Evolutionary conservation across 2,888 invertebrate genomes (phyloP).

Genomic region (Augiades crinisus): DNA sequence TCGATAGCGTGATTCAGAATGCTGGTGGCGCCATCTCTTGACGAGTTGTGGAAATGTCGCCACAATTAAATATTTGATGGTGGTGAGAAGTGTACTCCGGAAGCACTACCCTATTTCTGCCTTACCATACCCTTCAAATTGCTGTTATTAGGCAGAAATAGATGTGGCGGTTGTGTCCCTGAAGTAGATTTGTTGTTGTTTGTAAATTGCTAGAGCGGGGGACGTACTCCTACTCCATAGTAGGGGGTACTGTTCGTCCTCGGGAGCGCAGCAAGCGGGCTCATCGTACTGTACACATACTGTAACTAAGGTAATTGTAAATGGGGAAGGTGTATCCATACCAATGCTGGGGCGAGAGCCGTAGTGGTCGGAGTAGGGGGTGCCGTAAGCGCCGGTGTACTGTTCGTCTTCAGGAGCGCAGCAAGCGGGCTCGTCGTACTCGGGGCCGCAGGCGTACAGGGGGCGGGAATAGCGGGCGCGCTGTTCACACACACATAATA

Average conservation of each 20-base stretch:
- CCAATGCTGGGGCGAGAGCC: constrained; percentile 93
- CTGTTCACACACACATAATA: constrained; percentile 41
- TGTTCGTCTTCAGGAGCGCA: constrained; percentile 96
- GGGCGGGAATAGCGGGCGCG: constrained; percentile 88
- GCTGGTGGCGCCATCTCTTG: too few species aligned
- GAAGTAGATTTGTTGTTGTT: too few species aligned
- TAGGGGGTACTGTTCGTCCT: constrained; percentile 95
- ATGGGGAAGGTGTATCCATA: too few species aligned
- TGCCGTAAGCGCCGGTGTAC: constrained; percentile 94
- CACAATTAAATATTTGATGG: too few species aligned
- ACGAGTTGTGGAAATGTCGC: too few species aligned
- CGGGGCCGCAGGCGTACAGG: constrained; percentile 87
- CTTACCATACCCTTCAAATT: too few species aligned
- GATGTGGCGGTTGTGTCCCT: too few species aligned
- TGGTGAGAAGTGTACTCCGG: too few species aligned
- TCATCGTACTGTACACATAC: constrained; percentile 98
- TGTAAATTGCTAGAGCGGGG: constrained; percentile 93
- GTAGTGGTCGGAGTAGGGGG: constrained; percentile 94
- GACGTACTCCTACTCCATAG: constrained; percentile 94
- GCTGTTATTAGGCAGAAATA: too few species aligned
- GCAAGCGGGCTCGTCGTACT: constrained; percentile 96
- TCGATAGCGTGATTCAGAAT: not conserved
- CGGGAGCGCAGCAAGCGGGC: constrained; percentile 95
- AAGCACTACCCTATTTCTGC: too few species aligned
- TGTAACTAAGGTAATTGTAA: too few species aligned